Conservation (phyloP, 23 tunicate species). For the Styela clava region DNA sequence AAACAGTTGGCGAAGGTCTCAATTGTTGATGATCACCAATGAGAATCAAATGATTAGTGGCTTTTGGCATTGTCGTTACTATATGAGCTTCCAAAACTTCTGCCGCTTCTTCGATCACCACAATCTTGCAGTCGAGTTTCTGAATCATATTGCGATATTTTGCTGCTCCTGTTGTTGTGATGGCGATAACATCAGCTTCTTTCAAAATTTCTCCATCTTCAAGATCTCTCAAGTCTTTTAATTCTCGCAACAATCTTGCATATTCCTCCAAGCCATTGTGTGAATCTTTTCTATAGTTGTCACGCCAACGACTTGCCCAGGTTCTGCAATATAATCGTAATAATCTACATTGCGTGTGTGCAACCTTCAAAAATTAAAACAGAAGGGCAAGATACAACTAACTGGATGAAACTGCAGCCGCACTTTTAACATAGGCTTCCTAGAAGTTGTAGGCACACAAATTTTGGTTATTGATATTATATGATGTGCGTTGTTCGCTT, state of each 20-base stretch:
- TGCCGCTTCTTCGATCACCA: slow-evolving; percentile 27
- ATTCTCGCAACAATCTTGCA: neutral
- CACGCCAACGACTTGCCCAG: slow-evolving; percentile 8
- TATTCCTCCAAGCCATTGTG: neutral
- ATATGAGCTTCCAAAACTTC: slow-evolving; percentile 32
- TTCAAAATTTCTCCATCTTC: slow-evolving; percentile 27
- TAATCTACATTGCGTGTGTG: neutral
- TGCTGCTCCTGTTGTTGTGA: slow-evolving; percentile 63
- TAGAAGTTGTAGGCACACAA: too few relatives aligned
- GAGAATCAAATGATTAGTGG: slow-evolving; percentile 10
- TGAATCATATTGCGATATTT: slow-evolving; percentile 32
- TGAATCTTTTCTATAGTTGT: neutral
- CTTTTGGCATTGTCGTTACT: slow-evolving; percentile 1
- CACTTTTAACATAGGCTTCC: too few relatives aligned
- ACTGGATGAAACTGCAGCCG: too few relatives aligned
- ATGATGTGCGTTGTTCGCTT: too few relatives aligned
- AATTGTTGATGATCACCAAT: slow-evolving; percentile 34
- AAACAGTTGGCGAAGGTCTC: slow-evolving; percentile 13
- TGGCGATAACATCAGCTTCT: slow-evolving; percentile 35
- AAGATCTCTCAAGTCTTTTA: neutral
- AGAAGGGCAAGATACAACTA: too few relatives aligned
- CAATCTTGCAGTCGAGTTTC: slow-evolving; percentile 15
- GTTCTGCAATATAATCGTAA: neutral
- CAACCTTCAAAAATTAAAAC: neutral
- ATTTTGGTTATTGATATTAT: too few relatives aligned